Evolutionary conservation across 2,797 vertebrate species (phyloP).

Genomic region (Carapus acus): DNA sequence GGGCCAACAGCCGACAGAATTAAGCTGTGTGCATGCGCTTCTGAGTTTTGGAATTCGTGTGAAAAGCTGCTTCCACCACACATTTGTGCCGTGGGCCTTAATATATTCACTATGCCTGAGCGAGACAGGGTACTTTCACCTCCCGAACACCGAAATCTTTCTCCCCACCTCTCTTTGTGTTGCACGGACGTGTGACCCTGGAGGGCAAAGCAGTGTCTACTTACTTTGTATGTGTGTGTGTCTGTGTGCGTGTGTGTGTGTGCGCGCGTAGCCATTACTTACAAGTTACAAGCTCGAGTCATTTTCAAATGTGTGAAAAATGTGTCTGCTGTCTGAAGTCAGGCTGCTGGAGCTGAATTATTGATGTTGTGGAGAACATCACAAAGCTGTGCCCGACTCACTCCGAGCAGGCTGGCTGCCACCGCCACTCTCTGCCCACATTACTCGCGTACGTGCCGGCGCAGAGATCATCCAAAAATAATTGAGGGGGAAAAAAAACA

Average conservation of each 20-base stretch:
- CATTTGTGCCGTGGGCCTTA: conserved; percentile 15
- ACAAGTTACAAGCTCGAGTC: conserved; percentile 1
- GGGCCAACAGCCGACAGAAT: conserved; percentile 67
- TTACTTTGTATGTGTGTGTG: too few relatives aligned
- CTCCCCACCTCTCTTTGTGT: too few relatives aligned
- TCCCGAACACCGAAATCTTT: conserved; percentile 17
- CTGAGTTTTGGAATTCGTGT: background rate
- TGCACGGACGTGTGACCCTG: too few relatives aligned
- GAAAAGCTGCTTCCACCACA: conserved; percentile 22
- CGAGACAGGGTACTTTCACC: conserved; percentile 32
- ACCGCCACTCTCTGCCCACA: background rate
- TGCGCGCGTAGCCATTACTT: too few relatives aligned
- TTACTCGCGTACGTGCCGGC: background rate
- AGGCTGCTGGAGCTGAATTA: conserved; percentile 22
- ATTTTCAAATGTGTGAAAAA: conserved; percentile 20
- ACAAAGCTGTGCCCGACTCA: conserved; percentile 8
- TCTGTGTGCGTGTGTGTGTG: too few relatives aligned
- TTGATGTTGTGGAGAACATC: conserved; percentile 23
- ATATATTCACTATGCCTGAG: conserved; percentile 44
- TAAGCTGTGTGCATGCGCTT: conserved; percentile 25
- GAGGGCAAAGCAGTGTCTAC: too few relatives aligned
- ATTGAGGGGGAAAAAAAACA: too few relatives aligned
- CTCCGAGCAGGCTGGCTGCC: conserved; percentile 2
- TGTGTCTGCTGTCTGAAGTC: conserved; percentile 11
- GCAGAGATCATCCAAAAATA: background rate